Evolutionary conservation across 2,113 vertebrate species (phyloP).

Genomic region (Percopsis transmontana): DNA sequence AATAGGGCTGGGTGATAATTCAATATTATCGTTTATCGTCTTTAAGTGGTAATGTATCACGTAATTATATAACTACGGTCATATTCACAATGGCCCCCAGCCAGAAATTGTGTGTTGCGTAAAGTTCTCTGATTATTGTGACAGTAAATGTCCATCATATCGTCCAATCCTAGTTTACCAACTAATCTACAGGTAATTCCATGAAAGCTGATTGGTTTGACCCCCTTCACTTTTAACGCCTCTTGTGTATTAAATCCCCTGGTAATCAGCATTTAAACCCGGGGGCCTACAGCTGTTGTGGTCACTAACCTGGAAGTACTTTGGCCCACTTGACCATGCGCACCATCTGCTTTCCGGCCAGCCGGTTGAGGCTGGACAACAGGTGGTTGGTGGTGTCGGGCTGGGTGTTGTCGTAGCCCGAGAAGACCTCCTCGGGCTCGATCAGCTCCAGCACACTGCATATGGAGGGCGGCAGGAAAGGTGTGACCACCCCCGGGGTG

Average conservation of each 20-base stretch:
- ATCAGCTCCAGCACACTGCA: conserved; percentile 92
- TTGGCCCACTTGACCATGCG: conserved; percentile 99
- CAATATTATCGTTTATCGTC: too few relatives aligned
- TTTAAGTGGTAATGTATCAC: too few relatives aligned
- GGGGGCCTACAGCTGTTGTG: conserved; percentile 12
- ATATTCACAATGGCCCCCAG: too few relatives aligned
- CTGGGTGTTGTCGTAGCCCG: conserved; percentile 89
- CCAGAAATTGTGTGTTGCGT: too few relatives aligned
- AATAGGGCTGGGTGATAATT: too few relatives aligned
- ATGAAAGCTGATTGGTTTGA: too few relatives aligned
- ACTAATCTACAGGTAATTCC: too few relatives aligned
- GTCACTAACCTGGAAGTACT: conserved; percentile 95
- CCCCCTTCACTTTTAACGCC: too few relatives aligned
- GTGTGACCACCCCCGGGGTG: conserved; percentile 80
- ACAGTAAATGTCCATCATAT: not conserved
- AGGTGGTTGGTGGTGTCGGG: conserved; percentile 94
- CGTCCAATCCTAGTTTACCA: not conserved
- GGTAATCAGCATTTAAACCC: conserved; percentile 24
- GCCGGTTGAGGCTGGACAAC: conserved; percentile 94
- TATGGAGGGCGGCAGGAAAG: conserved; percentile 90
- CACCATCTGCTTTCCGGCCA: conserved; percentile 99
- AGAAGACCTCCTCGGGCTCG: conserved; percentile 93
- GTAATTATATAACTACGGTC: too few relatives aligned
- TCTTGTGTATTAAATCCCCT: not conserved
- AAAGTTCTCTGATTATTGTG: not conserved